A percentile compares a stretch with the other conserved stretches of the same genome.
These are phyloP conservation scores for Pollachius pollachius DNA, from an alignment of 2,113 vertebrate genomes.

Conservation along the genomic window DNA sequence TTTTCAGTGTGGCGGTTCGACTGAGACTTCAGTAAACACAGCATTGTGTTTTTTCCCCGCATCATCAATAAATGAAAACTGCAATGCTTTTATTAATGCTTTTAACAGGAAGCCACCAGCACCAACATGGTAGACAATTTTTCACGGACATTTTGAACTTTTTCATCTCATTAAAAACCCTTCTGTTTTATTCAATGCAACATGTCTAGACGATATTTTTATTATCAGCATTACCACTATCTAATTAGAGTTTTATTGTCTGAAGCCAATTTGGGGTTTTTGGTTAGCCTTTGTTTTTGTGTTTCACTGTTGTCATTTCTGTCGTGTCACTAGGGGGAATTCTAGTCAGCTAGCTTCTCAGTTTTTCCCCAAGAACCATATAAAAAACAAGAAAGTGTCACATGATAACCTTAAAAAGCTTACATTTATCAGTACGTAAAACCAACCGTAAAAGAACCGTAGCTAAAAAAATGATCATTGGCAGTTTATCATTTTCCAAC, in stretches of 20 bases:
- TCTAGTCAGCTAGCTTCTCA: constrained; percentile 52
- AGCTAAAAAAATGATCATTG: too few species aligned
- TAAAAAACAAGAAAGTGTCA: background rate
- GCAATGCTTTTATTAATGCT: constrained; percentile 59
- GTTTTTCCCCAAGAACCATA: constrained; percentile 58
- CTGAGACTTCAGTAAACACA: too few species aligned
- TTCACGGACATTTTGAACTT: constrained; percentile 23
- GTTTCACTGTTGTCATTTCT: constrained; percentile 71
- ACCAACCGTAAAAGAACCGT: too few species aligned
- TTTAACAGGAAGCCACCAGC: constrained; percentile 62
- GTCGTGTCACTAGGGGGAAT: constrained; percentile 59
- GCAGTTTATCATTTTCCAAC: too few species aligned
- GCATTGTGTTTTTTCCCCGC: constrained; percentile 55
- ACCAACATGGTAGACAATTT: constrained; percentile 46
- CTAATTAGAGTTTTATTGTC: constrained; percentile 77
- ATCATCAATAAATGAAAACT: constrained; percentile 69
- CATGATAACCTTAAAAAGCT: background rate
- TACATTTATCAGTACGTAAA: background rate
- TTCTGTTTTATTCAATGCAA: constrained; percentile 68
- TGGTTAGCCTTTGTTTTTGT: constrained; percentile 71
- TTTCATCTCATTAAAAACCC: constrained; percentile 40
- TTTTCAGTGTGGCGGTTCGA: constrained; percentile 50
- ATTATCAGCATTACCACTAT: constrained; percentile 73
- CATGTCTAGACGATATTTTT: constrained; percentile 78
- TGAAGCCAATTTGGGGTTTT: constrained; percentile 54